phyloP scores from a whole-genome alignment of 2,797 vertebrate genomes.

The Hafferia zeledoni region DNA sequence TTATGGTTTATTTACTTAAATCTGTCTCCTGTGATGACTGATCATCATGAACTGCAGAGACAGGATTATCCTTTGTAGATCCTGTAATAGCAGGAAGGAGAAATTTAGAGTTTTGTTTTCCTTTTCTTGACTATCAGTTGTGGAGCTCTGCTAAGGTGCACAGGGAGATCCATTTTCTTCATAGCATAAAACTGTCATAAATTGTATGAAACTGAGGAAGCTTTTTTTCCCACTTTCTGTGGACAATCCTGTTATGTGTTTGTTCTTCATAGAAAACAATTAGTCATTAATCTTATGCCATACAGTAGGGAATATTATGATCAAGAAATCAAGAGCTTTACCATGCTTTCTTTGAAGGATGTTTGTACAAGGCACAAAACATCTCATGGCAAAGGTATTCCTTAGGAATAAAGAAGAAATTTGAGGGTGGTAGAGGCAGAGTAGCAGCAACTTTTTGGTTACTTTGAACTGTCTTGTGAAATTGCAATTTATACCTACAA shows the following conservation, averaged over 20 bases:
- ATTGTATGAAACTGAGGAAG: not conserved
- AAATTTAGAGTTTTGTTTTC: constrained; percentile 10
- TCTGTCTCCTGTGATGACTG: not conserved
- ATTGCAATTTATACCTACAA: not conserved
- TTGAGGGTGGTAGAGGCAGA: not conserved
- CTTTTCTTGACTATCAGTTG: constrained; percentile 33
- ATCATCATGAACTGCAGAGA: not conserved
- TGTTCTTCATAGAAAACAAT: constrained; percentile 17
- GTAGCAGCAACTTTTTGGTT: not conserved
- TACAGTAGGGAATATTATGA: not conserved
- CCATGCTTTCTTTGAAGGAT: not conserved
- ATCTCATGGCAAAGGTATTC: not conserved
- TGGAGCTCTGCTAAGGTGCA: not conserved
- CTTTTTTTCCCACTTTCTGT: not conserved
- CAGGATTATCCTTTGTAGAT: not conserved
- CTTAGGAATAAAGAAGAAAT: not conserved
- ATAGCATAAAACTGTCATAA: not conserved
- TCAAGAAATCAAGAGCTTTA: constrained; percentile 10
- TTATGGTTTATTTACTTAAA: constrained; percentile 19
- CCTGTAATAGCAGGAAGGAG: constrained; percentile 1
- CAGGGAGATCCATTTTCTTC: constrained; percentile 21
- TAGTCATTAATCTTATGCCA: not conserved
- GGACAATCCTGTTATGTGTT: not conserved
- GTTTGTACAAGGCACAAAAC: not conserved
- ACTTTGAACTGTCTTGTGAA: not conserved